phyloP scores from a whole-genome alignment of 2,113 vertebrate species.

The Bos taurus region DNA sequence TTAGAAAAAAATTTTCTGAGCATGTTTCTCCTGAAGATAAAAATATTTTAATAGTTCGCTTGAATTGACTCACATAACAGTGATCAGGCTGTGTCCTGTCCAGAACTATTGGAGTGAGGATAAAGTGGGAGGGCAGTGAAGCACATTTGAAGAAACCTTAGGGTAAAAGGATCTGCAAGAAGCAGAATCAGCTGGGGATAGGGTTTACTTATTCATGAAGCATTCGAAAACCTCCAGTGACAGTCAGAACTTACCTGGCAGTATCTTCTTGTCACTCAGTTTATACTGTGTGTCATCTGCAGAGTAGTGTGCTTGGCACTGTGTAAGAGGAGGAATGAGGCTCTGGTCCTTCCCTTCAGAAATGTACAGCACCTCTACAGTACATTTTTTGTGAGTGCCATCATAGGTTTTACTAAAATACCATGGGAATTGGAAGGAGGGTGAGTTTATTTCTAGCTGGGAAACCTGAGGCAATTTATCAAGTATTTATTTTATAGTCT shows the following conservation, averaged over 20 bases:
- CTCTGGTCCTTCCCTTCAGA: background rate
- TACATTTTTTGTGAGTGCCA: background rate
- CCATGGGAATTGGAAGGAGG: background rate
- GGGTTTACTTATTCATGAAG: background rate
- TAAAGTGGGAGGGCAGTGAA: background rate
- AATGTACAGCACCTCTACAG: background rate
- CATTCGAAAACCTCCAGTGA: background rate
- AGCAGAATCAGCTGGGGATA: background rate
- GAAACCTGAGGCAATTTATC: background rate
- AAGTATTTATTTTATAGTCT: background rate
- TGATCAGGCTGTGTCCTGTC: background rate
- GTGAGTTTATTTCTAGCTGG: background rate
- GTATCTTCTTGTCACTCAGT: background rate
- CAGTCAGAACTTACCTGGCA: background rate
- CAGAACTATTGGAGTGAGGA: background rate
- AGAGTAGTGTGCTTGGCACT: background rate
- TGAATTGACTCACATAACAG: background rate
- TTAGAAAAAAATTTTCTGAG: background rate
- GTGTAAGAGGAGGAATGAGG: background rate
- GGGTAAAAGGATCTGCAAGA: background rate
- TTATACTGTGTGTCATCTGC: background rate
- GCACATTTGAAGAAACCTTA: background rate
- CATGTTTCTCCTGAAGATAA: background rate
- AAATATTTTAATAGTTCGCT: constrained; percentile 21
- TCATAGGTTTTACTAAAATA: background rate